These are phyloP conservation scores for Orgyia antiqua DNA, from an alignment of 2,888 invertebrate genomes.

Conservation along the genomic window DNA sequence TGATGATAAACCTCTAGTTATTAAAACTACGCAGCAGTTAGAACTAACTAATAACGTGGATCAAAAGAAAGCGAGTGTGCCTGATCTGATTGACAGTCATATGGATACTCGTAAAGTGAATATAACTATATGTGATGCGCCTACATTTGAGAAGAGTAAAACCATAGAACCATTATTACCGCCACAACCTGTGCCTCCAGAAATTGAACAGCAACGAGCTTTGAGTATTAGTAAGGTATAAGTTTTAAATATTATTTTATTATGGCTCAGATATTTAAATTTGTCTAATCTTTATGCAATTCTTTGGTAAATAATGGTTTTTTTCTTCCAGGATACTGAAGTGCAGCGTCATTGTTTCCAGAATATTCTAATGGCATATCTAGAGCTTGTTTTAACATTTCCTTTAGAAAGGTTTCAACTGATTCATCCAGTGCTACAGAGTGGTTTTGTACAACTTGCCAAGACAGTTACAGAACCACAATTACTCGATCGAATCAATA, in stretches of 20 bases:
- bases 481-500: slow-evolving; percentile 70
- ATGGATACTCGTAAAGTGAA: slow-evolving; percentile 55
- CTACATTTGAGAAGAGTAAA: slow-evolving; percentile 48
- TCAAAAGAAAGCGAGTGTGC: slow-evolving; percentile 46
- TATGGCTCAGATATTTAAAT: not conserved
- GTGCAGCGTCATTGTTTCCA: slow-evolving; percentile 90
- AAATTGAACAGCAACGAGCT: slow-evolving; percentile 89
- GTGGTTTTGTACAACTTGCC: slow-evolving; percentile 62
- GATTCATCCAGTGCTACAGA: slow-evolving; percentile 61
- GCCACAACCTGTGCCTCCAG: slow-evolving; percentile 86
- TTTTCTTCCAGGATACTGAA: slow-evolving; percentile 85
- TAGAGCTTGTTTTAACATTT: slow-evolving; percentile 85
- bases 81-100: slow-evolving; percentile 44
- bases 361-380: slow-evolving; percentile 90
- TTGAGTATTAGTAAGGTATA: slow-evolving; percentile 90
- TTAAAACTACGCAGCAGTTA: slow-evolving; percentile 13
- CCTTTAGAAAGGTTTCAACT: slow-evolving; percentile 78
- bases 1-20: slow-evolving; percentile 9
- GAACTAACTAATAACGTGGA: slow-evolving; percentile 26
- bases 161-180: slow-evolving; percentile 69
- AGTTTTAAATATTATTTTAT: slow-evolving; percentile 13
- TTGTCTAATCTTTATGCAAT: too few relatives aligned
- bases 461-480: slow-evolving; percentile 69
- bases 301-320: too few relatives aligned
- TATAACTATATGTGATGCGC: slow-evolving; percentile 59